phyloP scores from a whole-genome alignment of 2,113 vertebrate genomes.

The Alethe diademata region DNA sequence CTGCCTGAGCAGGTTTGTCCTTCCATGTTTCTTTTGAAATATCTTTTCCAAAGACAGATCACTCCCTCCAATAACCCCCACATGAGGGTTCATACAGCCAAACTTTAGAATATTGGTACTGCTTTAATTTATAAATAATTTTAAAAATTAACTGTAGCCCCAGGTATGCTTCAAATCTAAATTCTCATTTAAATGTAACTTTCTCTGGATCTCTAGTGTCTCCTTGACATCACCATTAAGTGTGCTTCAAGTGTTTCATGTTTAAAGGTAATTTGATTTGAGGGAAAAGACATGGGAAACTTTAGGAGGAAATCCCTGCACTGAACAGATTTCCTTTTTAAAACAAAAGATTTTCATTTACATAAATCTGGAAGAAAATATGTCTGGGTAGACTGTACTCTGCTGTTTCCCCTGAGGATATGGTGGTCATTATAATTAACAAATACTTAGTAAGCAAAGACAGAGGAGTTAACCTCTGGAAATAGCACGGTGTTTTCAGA shows the following conservation, averaged over 20 bases:
- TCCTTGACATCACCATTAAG: background rate
- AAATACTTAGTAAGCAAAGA: background rate
- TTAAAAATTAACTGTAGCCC: background rate
- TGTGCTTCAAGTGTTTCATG: background rate
- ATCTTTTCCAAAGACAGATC: background rate
- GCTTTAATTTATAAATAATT: background rate
- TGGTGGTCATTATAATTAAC: background rate
- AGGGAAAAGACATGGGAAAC: background rate
- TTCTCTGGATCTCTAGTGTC: background rate
- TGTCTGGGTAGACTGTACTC: background rate
- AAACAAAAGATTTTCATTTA: background rate
- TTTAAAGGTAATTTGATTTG: background rate
- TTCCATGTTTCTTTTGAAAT: background rate
- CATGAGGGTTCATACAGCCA: background rate
- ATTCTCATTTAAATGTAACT: background rate
- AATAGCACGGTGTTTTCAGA: background rate
- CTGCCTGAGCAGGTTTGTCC: background rate
- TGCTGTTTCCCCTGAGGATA: background rate
- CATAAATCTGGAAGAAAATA: background rate
- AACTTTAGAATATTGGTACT: background rate
- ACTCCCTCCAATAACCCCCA: background rate
- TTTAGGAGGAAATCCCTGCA: background rate
- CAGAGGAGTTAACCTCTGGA: background rate
- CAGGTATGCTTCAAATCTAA: background rate
- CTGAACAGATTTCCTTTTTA: background rate